Conservation (phyloP, 30 jellyfish, hydroid and myxozoan species). For the Aurelia sp. region DNA sequence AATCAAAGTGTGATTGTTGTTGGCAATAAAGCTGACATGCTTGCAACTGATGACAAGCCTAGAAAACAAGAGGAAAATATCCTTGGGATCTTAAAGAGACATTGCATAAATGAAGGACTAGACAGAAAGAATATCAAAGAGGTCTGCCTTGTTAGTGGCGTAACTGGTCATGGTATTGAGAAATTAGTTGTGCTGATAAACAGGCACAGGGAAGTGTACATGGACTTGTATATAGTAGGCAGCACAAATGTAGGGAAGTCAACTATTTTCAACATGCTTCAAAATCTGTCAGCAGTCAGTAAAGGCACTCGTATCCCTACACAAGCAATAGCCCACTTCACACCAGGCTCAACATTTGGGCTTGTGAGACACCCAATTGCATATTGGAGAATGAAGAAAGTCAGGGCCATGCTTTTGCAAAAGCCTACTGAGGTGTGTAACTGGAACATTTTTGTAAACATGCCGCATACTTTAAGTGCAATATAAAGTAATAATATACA, state of each 20-base stretch:
- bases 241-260: slow-evolving; percentile 89
- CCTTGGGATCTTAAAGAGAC: slow-evolving; percentile 31
- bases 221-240: slow-evolving; percentile 86
- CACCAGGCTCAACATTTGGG: slow-evolving; percentile 83
- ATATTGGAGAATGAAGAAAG: slow-evolving; percentile 67
- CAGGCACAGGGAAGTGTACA: slow-evolving; percentile 76
- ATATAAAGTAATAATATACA: no score
- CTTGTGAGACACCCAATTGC: slow-evolving; percentile 79
- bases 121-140: slow-evolving; percentile 59
- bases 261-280: slow-evolving; percentile 74
- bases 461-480: no score
- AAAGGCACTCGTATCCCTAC: slow-evolving; percentile 73
- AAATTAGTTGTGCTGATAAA: slow-evolving; percentile 56
- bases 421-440: slow-evolving; percentile 46
- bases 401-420: slow-evolving; percentile 47
- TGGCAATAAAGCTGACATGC: slow-evolving; percentile 85
- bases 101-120: slow-evolving; percentile 64
- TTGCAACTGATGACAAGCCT: slow-evolving; percentile 80
- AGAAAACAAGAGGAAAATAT: slow-evolving; percentile 65
- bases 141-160: slow-evolving; percentile 88
- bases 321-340: slow-evolving; percentile 81
- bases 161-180: slow-evolving; percentile 84
- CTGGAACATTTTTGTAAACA: no score
- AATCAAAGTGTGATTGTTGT: slow-evolving; percentile 69
- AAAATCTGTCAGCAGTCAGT: slow-evolving; percentile 65